These are phyloP conservation scores for Syngnathus floridae DNA, from an alignment of 2,113 vertebrate species.

Conservation along the genomic window DNA sequence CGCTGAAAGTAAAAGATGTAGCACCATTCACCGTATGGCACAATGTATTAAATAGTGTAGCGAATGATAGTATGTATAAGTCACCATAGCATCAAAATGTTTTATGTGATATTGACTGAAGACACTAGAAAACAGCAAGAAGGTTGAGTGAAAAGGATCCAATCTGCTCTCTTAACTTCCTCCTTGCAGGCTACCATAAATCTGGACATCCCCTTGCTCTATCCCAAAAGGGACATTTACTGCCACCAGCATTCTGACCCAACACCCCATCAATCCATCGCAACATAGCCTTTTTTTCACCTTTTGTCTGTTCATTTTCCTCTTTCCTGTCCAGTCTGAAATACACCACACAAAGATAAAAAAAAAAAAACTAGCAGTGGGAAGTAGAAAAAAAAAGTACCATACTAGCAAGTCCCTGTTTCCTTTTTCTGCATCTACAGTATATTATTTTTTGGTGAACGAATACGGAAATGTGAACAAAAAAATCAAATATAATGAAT, in stretches of 20 bases:
- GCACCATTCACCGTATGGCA: slow-evolving; percentile 9
- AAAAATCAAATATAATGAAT: neutral
- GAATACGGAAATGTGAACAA: neutral
- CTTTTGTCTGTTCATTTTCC: slow-evolving; percentile 3
- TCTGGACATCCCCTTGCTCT: slow-evolving; percentile 24
- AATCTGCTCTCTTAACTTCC: slow-evolving; percentile 42
- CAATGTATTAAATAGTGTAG: slow-evolving; percentile 20
- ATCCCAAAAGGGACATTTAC: slow-evolving; percentile 36
- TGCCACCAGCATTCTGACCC: slow-evolving; percentile 3
- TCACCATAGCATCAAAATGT: neutral
- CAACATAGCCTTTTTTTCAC: slow-evolving; percentile 9
- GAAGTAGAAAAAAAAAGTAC: too few species aligned
- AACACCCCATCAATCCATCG: neutral
- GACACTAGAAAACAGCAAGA: slow-evolving; percentile 16
- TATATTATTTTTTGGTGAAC: slow-evolving; percentile 13
- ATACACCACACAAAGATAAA: too few species aligned
- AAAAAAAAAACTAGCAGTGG: too few species aligned
- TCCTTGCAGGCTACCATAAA: slow-evolving; percentile 33
- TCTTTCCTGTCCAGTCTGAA: slow-evolving; percentile 8
- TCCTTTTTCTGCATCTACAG: too few species aligned
- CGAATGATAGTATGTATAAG: slow-evolving; percentile 10
- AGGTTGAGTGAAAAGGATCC: slow-evolving; percentile 23
- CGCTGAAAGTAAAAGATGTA: neutral
- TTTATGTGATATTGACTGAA: slow-evolving; percentile 18
- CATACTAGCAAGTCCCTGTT: too few species aligned